A percentile compares a stretch with the other conserved stretches of the same genome.
Evolutionary conservation across 2,113 vertebrate species (phyloP).

Genomic region (human): DNA sequence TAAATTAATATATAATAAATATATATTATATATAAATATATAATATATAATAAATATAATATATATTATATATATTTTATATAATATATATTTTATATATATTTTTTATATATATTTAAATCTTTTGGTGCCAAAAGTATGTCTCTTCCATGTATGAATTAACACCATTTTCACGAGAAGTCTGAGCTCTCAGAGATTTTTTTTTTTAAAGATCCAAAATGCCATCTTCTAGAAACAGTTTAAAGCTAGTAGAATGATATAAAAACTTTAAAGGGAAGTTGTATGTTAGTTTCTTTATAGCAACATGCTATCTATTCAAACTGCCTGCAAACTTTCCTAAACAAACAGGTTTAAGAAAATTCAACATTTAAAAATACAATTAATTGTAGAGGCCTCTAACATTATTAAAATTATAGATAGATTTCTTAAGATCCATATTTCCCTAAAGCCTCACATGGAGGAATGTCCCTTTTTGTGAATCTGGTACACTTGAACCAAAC

Average conservation of each 20-base stretch:
- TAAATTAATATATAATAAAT: too few relatives aligned
- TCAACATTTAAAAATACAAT: background rate
- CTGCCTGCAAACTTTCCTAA: background rate
- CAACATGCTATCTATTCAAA: constrained; percentile 3
- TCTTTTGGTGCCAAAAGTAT: constrained; percentile 8
- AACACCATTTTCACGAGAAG: constrained; percentile 20
- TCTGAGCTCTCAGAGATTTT: background rate
- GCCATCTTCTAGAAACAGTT: constrained; percentile 1
- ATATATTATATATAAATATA: too few relatives aligned
- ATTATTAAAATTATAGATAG: constrained; percentile 21
- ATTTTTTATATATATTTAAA: constrained; percentile 10
- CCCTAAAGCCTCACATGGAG: background rate
- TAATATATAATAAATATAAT: too few relatives aligned
- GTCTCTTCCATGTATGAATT: constrained; percentile 20
- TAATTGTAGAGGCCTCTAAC: background rate
- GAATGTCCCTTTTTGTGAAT: background rate
- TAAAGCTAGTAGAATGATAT: constrained; percentile 26
- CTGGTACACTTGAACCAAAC: background rate
- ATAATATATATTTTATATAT: too few relatives aligned
- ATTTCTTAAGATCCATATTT: constrained; percentile 26
- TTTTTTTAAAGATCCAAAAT: constrained; percentile 43
- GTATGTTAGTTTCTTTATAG: background rate
- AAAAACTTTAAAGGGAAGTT: background rate
- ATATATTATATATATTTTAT: too few relatives aligned
- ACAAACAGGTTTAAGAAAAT: background rate